These are phyloP conservation scores for Dufourea novaeangliae DNA, from an alignment of 1,140 invertebrate species.

Conservation along the genomic window DNA sequence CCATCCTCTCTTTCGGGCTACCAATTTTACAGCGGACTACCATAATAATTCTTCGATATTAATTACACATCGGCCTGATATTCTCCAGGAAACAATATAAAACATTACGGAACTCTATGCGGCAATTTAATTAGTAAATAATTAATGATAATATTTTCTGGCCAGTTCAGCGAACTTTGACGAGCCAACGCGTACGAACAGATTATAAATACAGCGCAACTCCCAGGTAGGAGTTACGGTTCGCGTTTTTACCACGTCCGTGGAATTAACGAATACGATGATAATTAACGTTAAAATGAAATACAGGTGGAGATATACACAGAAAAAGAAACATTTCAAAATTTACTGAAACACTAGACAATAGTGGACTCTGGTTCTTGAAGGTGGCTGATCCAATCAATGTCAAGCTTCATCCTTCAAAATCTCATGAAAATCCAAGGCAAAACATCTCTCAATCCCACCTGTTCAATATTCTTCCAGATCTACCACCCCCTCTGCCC, in stretches of 20 bases:
- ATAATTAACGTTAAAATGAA: neutral
- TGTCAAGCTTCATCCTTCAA: too few species aligned
- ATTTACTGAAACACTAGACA: too few species aligned
- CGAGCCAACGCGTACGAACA: neutral
- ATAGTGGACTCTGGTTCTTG: too few species aligned
- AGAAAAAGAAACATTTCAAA: too few species aligned
- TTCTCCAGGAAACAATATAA: neutral
- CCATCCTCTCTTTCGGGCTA: conserved; percentile 8
- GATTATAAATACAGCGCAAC: neutral
- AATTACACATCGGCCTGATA: neutral
- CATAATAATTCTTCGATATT: neutral
- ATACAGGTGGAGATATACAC: neutral
- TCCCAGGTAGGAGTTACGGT: neutral
- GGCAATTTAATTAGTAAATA: conserved; percentile 41
- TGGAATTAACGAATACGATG: neutral
- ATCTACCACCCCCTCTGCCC: too few species aligned
- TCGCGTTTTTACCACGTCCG: neutral
- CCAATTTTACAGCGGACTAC: conserved; percentile 29
- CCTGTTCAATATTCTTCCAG: too few species aligned
- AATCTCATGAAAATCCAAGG: too few species aligned
- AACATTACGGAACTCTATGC: neutral
- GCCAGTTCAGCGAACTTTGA: neutral
- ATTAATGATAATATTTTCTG: conserved; percentile 36
- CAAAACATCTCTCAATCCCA: too few species aligned
- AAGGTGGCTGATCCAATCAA: too few species aligned